A percentile compares a stretch with the other conserved stretches of the same genome.
Conservation (phyloP, 2,113 vertebrate species). For the Platichthys flesus region DNA sequence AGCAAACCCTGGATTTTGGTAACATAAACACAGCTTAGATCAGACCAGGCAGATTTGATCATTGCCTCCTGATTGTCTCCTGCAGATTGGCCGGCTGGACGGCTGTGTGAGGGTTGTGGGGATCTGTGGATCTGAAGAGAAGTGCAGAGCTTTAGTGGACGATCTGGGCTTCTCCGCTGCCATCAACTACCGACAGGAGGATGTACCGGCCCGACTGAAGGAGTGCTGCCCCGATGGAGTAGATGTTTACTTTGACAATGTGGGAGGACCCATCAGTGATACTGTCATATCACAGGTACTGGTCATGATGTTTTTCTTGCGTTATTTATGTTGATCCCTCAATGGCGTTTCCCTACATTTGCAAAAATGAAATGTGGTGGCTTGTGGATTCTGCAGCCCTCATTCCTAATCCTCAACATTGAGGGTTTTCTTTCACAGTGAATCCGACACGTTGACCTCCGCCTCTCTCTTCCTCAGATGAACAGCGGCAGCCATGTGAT, state of each 20-base stretch:
- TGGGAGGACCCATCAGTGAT: conserved; percentile 93
- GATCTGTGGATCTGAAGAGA: conserved; percentile 92
- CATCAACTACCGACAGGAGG: conserved; percentile 88
- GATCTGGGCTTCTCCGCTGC: conserved; percentile 91
- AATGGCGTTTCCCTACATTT: neutral
- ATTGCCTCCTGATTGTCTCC: neutral
- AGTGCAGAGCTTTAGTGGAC: conserved; percentile 87
- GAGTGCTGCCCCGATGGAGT: conserved; percentile 88
- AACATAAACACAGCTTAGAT: neutral
- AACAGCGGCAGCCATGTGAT: conserved; percentile 89
- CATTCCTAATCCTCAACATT: neutral
- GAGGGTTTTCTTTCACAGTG: neutral
- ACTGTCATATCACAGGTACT: conserved; percentile 85
- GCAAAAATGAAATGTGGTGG: neutral
- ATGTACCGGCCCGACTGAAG: conserved; percentile 82
- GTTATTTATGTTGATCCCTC: no score
- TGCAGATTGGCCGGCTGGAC: conserved; percentile 89
- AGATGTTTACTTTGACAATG: conserved; percentile 97
- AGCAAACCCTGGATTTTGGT: neutral
- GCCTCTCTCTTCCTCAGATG: conserved; percentile 82
- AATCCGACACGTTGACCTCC: neutral
- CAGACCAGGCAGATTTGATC: neutral
- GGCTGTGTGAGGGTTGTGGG: conserved; percentile 92
- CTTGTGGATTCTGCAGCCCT: neutral
- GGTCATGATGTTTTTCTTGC: neutral